Base-by-base conservation (phyloP, 2,113 vertebrate genomes). In the Rhineura floridana region DNA sequence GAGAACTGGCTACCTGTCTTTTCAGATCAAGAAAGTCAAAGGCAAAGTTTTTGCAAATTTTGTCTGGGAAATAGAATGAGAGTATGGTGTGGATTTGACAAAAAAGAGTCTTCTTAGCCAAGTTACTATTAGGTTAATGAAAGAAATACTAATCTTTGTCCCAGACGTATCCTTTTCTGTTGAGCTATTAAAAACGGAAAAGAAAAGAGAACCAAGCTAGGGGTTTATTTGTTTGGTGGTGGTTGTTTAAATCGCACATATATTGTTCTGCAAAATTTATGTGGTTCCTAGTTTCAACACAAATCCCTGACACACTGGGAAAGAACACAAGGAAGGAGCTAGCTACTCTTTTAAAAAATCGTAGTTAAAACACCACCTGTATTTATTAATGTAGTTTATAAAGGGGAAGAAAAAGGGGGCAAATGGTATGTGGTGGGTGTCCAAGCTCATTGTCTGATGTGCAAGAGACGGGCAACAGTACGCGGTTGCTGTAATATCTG, bases 11-110 rank as follows among this genome's bases (percentile, higher is more conserved):
- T 92, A 90, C 92, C 89, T 93, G 95, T 92, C 95, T 95, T 93
- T 87, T 94, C 94, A 86, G 93, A 95, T 95, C 94, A 91, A 95
- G 94, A 91, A 94, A 94, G 94, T 87, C 93, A 88, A 94, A 94
- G 94, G 95, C 88, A 95, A 96, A 95, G 91, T 95, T 95, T 94
- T 25, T 90, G 91, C 91, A 88, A 88, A 91, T 94, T 94, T 90
- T 92, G 93, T 93, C 94, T 93, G 90, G 92, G 92, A 94, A 87
- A 93, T 91, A 93, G 67, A 48, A 21, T 23, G 39, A 77, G 91
- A 94, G 85, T 92, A 94, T 84, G 84, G 90, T 93, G 93, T 91
- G 91, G 79, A 89, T 77, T 88, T 90, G 93, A 94, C 91, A 90
- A 93, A 94, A 94, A 87, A 75, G 94, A 89, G 21, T 19, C 33